Percentiles rank a stretch among this genome's conserved stretches.
These are phyloP conservation scores for Acropora tenuis DNA, from an alignment of 64 coral and sea anemone genomes.

Conservation along the genomic window DNA sequence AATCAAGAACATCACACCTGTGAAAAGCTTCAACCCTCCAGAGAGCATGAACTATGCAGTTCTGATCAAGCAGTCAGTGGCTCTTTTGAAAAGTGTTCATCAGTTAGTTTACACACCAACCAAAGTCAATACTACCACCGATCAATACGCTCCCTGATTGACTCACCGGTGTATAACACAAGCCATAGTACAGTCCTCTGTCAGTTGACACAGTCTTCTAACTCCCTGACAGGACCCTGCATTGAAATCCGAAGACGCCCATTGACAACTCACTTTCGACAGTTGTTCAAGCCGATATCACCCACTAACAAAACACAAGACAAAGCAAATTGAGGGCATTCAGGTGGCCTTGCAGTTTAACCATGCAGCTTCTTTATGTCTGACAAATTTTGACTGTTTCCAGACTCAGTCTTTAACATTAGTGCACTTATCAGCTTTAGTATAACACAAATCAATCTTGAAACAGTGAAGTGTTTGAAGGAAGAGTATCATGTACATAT, in stretches of 20 bases:
- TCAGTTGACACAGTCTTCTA: constrained; percentile 2
- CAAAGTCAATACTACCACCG: constrained; percentile 1
- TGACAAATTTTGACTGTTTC: not conserved
- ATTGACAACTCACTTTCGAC: constrained; percentile 53
- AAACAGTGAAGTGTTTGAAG: too few relatives aligned
- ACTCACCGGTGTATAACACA: constrained; percentile 40
- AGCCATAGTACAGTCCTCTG: constrained; percentile 24
- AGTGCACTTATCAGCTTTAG: too few relatives aligned
- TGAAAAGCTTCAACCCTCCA: not conserved
- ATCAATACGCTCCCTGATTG: constrained; percentile 45
- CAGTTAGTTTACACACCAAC: not conserved
- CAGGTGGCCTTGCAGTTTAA: not conserved
- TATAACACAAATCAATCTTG: too few relatives aligned
- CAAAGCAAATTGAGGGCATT: not conserved
- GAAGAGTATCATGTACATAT: too few relatives aligned
- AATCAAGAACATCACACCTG: not conserved
- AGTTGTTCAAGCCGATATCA: constrained; percentile 40
- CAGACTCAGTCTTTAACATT: not conserved
- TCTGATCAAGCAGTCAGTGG: not conserved
- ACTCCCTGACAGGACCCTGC: not conserved
- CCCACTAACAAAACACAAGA: not conserved
- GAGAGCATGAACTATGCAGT: not conserved
- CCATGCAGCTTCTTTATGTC: not conserved
- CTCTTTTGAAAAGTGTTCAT: not conserved
- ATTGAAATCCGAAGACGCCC: not conserved